Evolutionary conservation across 2,888 invertebrate species (phyloP).

Genomic region (Arge pagana): DNA sequence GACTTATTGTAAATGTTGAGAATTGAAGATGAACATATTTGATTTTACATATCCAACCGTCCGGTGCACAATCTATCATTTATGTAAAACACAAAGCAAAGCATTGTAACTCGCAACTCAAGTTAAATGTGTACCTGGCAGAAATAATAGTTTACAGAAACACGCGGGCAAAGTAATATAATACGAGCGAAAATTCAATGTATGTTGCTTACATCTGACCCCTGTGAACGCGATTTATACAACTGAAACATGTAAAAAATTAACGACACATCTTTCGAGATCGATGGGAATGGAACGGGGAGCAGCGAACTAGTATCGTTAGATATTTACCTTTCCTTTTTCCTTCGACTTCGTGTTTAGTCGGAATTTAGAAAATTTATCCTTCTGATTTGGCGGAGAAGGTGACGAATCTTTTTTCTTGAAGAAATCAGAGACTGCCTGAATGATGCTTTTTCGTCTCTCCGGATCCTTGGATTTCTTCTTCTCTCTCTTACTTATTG

Average conservation of each 20-base stretch:
- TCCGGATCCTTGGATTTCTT: slow-evolving; percentile 70
- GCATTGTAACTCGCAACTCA: slow-evolving; percentile 4
- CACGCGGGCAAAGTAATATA: slow-evolving; percentile 23
- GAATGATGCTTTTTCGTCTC: slow-evolving; percentile 80
- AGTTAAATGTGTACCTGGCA: slow-evolving; percentile 13
- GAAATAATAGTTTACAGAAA: slow-evolving; percentile 13
- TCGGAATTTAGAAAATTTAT: slow-evolving; percentile 64
- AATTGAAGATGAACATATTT: not conserved
- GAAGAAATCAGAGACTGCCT: slow-evolving; percentile 82
- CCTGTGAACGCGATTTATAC: slow-evolving; percentile 57
- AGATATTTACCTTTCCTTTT: slow-evolving; percentile 65
- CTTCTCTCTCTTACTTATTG: slow-evolving; percentile 53
- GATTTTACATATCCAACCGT: not conserved
- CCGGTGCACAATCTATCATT: slow-evolving; percentile 11
- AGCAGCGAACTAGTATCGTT: not conserved
- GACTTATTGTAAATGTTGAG: not conserved
- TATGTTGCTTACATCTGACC: slow-evolving; percentile 57
- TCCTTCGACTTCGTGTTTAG: slow-evolving; percentile 68
- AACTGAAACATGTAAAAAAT: slow-evolving; percentile 52
- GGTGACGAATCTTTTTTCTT: slow-evolving; percentile 68
- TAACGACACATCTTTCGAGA: slow-evolving; percentile 26
- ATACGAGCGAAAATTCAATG: slow-evolving; percentile 20
- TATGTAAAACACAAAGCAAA: slow-evolving; percentile 6
- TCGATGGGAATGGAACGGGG: slow-evolving; percentile 10
- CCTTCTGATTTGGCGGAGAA: slow-evolving; percentile 53